Percentiles rank a stretch among this genome's conserved stretches.
phyloP scores from a whole-genome alignment of 1,140 invertebrate species.

The Callitettix versicolor region DNA sequence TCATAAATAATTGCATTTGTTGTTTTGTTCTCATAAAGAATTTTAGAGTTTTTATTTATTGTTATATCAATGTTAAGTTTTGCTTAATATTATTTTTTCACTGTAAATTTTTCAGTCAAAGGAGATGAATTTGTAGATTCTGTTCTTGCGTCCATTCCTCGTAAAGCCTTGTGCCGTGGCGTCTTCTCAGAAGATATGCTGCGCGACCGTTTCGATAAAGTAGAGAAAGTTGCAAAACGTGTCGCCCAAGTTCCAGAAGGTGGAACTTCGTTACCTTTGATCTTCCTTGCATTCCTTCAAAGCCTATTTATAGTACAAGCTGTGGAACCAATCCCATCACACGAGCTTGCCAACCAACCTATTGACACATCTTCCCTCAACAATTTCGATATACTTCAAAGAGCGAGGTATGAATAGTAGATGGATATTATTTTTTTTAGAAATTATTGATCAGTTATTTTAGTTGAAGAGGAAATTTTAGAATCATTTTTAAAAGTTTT shows the following conservation, averaged over 20 bases:
- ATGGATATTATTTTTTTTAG: too few relatives aligned
- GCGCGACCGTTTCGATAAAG: conserved; percentile 71
- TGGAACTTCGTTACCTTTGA: conserved; percentile 62
- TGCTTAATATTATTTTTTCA: too few relatives aligned
- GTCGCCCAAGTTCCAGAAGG: conserved; percentile 34
- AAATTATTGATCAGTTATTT: too few relatives aligned
- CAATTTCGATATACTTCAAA: conserved; percentile 76
- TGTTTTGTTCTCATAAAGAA: too few relatives aligned
- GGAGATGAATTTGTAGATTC: conserved; percentile 57
- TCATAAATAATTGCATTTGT: too few relatives aligned
- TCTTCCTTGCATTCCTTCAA: conserved; percentile 81
- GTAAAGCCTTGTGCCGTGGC: conserved; percentile 61
- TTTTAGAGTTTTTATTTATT: too few relatives aligned
- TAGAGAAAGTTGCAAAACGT: conserved; percentile 31
- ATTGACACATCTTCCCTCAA: conserved; percentile 57
- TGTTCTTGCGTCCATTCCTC: conserved; percentile 64
- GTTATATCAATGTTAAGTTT: too few relatives aligned
- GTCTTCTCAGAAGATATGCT: conserved; percentile 77
- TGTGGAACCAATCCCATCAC: conserved; percentile 49
- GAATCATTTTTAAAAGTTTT: too few relatives aligned
- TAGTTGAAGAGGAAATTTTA: too few relatives aligned
- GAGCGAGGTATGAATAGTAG: conserved; percentile 67
- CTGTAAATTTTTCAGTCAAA: conserved; percentile 42
- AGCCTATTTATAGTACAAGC: conserved; percentile 55
- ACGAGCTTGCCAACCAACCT: conserved; percentile 55